These are phyloP conservation scores for Acronicta alni DNA, from an alignment of 2,888 invertebrate species.

Conservation along the genomic window DNA sequence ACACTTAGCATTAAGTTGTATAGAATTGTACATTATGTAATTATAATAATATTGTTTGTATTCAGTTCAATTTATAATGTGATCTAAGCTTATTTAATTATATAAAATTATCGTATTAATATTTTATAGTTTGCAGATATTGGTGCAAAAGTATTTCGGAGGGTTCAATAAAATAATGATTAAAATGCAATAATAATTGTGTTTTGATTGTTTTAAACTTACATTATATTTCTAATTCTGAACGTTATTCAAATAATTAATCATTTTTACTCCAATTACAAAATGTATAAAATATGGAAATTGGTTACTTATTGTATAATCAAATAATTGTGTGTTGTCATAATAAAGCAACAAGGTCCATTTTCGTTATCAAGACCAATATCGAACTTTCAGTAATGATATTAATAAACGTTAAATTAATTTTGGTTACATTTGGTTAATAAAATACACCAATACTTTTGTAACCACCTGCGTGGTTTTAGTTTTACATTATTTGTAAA, in stretches of 20 bases:
- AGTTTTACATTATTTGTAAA: conserved; percentile 39
- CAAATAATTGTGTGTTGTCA: too few relatives aligned
- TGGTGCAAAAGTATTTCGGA: conserved; percentile 32
- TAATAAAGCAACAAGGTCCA: too few relatives aligned
- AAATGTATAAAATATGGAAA: too few relatives aligned
- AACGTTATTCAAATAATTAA: too few relatives aligned
- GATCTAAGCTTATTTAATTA: conserved; percentile 18
- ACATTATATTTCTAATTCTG: too few relatives aligned
- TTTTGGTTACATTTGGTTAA: background rate
- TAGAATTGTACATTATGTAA: conserved; percentile 58
- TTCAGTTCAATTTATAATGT: conserved; percentile 45
- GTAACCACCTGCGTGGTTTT: conserved; percentile 9
- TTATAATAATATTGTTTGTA: conserved; percentile 39
- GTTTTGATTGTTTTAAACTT: background rate
- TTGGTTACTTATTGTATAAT: too few relatives aligned
- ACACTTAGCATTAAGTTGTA: conserved; percentile 55
- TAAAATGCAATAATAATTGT: background rate
- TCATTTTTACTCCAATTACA: too few relatives aligned
- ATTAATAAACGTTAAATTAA: too few relatives aligned
- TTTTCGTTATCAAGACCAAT: too few relatives aligned
- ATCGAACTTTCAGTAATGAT: too few relatives aligned
- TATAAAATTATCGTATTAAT: conserved; percentile 43
- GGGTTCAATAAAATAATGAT: background rate
- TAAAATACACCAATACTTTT: conserved; percentile 31
- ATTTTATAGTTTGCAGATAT: conserved; percentile 17